Evolutionary conservation across 2,888 invertebrate genomes (phyloP), one percentile per base, ranked within the genome.

Genomic region (Leucozona laternaria): DNA sequence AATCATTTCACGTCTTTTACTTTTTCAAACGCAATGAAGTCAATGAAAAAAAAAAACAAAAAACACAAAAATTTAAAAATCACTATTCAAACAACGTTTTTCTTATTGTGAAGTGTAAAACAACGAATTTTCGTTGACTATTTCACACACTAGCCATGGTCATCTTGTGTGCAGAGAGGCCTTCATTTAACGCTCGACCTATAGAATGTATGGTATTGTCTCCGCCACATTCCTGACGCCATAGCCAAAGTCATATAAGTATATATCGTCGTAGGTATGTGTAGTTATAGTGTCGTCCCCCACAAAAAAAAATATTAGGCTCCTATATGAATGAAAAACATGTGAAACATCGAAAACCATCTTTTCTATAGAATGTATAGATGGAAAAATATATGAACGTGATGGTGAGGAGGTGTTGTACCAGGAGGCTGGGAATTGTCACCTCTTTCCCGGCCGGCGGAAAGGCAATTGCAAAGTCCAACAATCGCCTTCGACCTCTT

Each of bases 391-490:
- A 37, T 2, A 37, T 3, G 0, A 1, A 5, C 7, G 15, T 53
- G 15, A 53, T 15, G 13, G 25, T 53, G 15, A 53, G 15, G 13
- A 15, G 25, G 15, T 28, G 17, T 31, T 34, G 0, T 31, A 57
- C 1, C 1, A 58, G 34, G 15, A 22, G 25, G 22, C 15, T 34
- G 50, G 53, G 45, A 20, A 50, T 20, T 43, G 34, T 68, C 28
- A 15, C 20, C 31, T 15, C 72, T 13, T 11, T 37, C 62, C 40
- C 15, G 50, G 20, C 20, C 71, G 53, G 13, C 20, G 75, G 78
- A 75, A 86, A 66, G 66, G 86, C 86, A 86, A 86, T 86, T 86
- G 82, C 78, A 82, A 86, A 82, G 78, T 82, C 78, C 86, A 78
- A 86, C 82, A 86, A 86, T 82, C 82, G 82, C 82, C 86, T 79